These are phyloP conservation scores for Pentalonia nigronervosa DNA, from an alignment of 1,140 invertebrate genomes.

Conservation along the genomic window DNA sequence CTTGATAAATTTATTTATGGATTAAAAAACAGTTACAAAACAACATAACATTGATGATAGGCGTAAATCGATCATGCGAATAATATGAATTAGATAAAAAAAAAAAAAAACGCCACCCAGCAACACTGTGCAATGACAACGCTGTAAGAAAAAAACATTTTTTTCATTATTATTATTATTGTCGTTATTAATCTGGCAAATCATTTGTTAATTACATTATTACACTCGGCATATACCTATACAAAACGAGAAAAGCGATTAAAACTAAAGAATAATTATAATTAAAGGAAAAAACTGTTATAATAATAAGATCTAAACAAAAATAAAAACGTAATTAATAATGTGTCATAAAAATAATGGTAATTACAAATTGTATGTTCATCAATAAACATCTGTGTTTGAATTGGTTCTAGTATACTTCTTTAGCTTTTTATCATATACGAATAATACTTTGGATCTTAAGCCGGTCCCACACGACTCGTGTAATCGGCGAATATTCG, in stretches of 20 bases:
- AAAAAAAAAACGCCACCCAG: not conserved
- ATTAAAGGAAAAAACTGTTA: not conserved
- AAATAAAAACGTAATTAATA: not conserved
- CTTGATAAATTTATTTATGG: not conserved
- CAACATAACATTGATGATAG: not conserved
- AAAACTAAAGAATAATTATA: not conserved
- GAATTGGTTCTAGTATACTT: not conserved
- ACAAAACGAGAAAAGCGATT: not conserved
- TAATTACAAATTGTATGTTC: not conserved
- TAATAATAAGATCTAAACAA: not conserved
- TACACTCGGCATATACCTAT: not conserved
- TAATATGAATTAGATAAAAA: not conserved
- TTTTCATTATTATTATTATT: no score
- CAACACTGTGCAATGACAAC: not conserved
- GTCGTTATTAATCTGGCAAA: no score
- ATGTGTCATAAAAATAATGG: not conserved
- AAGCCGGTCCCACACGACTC: no score
- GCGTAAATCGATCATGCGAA: not conserved
- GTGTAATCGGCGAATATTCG: no score
- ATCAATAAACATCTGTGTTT: not conserved
- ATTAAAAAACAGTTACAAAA: not conserved
- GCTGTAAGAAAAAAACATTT: not conserved
- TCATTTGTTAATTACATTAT: not conserved
- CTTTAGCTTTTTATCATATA: not conserved
- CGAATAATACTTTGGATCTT: not conserved